These are phyloP conservation scores for Delia radicum DNA, from an alignment of 1,140 invertebrate genomes.

Conservation along the genomic window DNA sequence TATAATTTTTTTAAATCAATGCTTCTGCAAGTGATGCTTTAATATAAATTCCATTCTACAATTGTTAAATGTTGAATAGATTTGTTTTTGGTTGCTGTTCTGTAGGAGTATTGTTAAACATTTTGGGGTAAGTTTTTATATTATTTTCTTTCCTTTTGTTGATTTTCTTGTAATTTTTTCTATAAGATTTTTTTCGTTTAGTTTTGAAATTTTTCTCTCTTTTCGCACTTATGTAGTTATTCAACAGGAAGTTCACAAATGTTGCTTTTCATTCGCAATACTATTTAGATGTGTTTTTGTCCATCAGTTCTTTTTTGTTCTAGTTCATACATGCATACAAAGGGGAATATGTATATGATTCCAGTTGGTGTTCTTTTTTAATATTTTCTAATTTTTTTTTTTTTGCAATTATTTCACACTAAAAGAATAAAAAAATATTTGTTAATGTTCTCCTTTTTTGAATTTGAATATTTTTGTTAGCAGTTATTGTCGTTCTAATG, in stretches of 20 bases:
- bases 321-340: neutral
- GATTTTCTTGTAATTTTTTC: constrained; percentile 14
- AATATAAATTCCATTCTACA: neutral
- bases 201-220: neutral
- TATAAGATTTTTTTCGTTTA: constrained; percentile 2
- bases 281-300: constrained; percentile 31
- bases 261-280: constrained; percentile 50
- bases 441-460: neutral
- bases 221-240: constrained; percentile 47
- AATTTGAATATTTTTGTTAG: neutral
- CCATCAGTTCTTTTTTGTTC: constrained; percentile 12
- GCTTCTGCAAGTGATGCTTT: constrained; percentile 9
- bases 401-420: neutral
- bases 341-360: neutral
- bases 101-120: neutral
- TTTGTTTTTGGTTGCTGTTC: neutral
- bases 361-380: neutral
- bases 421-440: neutral
- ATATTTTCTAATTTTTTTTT: neutral
- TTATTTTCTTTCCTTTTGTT: constrained; percentile 22
- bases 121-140: constrained; percentile 13
- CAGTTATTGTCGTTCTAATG: neutral
- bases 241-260: constrained; percentile 55
- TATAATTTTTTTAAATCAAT: neutral
- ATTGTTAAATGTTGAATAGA: neutral